Evolutionary conservation across 2,888 invertebrate species (phyloP).

Genomic region (Lochmaea capreae): DNA sequence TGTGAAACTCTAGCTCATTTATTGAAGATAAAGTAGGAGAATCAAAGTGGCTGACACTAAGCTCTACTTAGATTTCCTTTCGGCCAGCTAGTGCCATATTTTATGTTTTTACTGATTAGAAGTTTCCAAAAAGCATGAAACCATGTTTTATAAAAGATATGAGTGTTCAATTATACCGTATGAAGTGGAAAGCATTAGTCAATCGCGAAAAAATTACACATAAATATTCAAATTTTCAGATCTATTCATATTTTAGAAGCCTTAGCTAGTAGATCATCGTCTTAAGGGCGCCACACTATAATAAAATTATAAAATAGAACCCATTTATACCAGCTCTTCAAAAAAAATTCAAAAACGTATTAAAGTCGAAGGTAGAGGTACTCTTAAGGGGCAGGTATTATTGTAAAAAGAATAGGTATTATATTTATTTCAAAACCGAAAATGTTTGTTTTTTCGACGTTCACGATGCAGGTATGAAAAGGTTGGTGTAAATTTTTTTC

Average conservation of each 20-base stretch:
- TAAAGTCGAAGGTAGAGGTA: neutral
- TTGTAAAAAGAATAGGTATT: neutral
- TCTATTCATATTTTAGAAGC: neutral
- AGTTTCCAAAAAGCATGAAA: too few species aligned
- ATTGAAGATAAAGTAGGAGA: too few species aligned
- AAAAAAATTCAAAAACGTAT: neutral
- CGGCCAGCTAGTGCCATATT: too few species aligned
- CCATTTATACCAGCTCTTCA: neutral
- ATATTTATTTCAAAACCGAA: neutral
- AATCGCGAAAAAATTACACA: neutral
- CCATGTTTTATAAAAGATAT: too few species aligned
- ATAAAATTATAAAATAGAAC: conserved; percentile 1
- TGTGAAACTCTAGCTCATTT: too few species aligned
- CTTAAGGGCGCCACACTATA: neutral
- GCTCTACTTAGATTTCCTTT: too few species aligned
- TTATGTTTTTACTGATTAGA: too few species aligned
- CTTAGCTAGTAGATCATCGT: neutral
- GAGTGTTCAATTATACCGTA: too few species aligned
- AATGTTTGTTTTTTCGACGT: neutral
- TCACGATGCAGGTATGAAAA: neutral
- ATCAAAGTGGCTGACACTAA: too few species aligned
- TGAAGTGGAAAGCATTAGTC: too few species aligned
- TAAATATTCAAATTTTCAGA: neutral
- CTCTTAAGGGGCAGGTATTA: neutral
- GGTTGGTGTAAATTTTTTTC: neutral